Conservation (phyloP, 2,113 vertebrate genomes). For the Actinemys pallida region DNA sequence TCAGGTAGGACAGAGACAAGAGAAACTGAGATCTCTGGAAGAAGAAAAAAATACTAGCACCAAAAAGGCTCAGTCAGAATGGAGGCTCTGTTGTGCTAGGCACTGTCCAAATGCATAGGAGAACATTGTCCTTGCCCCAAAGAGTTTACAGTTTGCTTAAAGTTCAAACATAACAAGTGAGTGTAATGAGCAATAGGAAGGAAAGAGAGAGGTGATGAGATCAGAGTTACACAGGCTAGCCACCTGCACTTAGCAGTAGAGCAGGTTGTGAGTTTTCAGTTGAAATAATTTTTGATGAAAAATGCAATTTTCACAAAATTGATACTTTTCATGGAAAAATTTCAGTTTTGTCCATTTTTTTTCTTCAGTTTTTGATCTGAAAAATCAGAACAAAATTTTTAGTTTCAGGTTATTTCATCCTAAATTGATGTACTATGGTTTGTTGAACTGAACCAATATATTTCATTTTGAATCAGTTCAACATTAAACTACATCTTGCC, state of each 20-base stretch:
- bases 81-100: not conserved
- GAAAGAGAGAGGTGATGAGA: not conserved
- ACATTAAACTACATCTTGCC: not conserved
- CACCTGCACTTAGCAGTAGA: not conserved
- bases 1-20: not conserved
- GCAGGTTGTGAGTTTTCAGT: not conserved
- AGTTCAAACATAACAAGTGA: not conserved
- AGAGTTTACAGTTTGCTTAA: not conserved
- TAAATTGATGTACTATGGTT: not conserved
- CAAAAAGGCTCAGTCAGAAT: not conserved
- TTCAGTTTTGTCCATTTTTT: not conserved
- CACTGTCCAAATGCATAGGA: not conserved
- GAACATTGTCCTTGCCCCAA: not conserved
- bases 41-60: not conserved
- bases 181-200: not conserved
- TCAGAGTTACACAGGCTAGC: not conserved
- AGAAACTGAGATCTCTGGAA: not conserved
- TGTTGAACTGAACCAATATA: not conserved
- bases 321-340: not conserved
- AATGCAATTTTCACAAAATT: not conserved
- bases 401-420: not conserved
- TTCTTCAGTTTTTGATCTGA: not conserved
- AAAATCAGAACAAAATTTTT: not conserved
- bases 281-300: not conserved
- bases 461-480: not conserved